phyloP scores from a whole-genome alignment of 1,140 invertebrate genomes.

The Nebria ingens region DNA sequence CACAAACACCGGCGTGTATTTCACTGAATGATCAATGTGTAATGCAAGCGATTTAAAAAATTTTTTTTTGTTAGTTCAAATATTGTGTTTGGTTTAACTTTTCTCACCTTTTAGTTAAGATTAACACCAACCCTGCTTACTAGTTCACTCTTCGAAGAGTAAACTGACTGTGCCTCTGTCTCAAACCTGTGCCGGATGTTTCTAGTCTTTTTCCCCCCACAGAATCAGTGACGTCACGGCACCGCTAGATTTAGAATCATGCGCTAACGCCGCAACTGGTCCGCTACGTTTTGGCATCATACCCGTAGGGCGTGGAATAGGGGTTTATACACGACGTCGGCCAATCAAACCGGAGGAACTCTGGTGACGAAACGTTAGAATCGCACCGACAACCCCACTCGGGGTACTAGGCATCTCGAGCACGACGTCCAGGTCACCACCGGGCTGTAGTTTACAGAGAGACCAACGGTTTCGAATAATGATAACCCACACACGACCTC shows the following conservation, averaged over 20 bases:
- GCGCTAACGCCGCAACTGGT: background rate
- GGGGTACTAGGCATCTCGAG: no score
- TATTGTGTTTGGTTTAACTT: no score
- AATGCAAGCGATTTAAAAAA: no score
- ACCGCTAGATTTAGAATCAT: background rate
- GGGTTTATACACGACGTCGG: background rate
- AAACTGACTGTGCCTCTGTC: background rate
- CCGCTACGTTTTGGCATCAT: background rate
- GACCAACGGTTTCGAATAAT: no score
- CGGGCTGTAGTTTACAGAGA: no score
- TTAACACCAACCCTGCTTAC: background rate
- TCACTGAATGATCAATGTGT: no score
- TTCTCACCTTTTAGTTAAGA: background rate
- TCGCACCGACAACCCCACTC: background rate
- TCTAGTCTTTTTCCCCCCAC: background rate
- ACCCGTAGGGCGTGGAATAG: background rate
- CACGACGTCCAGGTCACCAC: no score
- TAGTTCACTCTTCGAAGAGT: background rate
- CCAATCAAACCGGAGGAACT: background rate
- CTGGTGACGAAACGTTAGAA: background rate
- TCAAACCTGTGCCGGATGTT: background rate
- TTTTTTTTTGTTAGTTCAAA: no score
- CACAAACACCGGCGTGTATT: no score
- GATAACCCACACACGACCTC: no score
- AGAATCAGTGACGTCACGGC: background rate